These are phyloP conservation scores for Prietella phreatophila DNA, from an alignment of 2,113 vertebrate genomes.

Conservation along the genomic window DNA sequence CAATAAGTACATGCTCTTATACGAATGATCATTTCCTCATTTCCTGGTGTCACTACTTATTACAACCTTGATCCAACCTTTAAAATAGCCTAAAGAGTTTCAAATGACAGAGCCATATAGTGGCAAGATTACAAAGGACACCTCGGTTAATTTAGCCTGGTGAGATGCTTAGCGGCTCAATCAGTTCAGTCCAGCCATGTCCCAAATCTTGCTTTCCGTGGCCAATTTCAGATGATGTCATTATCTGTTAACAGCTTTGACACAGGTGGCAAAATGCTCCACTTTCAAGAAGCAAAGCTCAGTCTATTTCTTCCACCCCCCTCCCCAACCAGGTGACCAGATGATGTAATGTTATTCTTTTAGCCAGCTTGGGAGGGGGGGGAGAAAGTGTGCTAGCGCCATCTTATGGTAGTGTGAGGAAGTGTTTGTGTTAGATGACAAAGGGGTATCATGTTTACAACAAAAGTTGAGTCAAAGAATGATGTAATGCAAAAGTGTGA, in stretches of 20 bases:
- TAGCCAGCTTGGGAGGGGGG: background rate
- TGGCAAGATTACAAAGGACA: slow-evolving; percentile 28
- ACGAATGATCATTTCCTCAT: background rate
- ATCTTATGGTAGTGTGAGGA: slow-evolving; percentile 33
- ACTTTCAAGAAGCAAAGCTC: slow-evolving; percentile 52
- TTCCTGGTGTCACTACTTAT: background rate
- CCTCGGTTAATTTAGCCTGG: slow-evolving; percentile 26
- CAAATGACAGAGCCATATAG: slow-evolving; percentile 2
- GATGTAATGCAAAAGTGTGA: slow-evolving; percentile 25
- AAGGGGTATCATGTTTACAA: slow-evolving; percentile 48
- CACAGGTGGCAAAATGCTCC: slow-evolving; percentile 55
- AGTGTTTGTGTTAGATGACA: slow-evolving; percentile 39
- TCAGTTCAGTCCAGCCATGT: slow-evolving; percentile 32
- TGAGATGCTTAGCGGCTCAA: slow-evolving; percentile 33
- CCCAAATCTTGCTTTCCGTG: slow-evolving; percentile 41
- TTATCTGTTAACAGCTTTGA: slow-evolving; percentile 54
- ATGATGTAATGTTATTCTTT: slow-evolving; percentile 54
- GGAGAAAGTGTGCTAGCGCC: slow-evolving; percentile 37
- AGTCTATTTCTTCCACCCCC: slow-evolving; percentile 24
- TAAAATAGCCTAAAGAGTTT: background rate
- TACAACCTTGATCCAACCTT: background rate
- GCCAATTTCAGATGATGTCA: slow-evolving; percentile 54
- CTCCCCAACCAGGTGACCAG: background rate
- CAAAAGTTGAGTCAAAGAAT: slow-evolving; percentile 30
- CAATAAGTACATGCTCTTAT: slow-evolving; percentile 17